These are phyloP conservation scores for Dinocampus coccinellae DNA, from an alignment of 2,888 invertebrate species.

Conservation along the genomic window DNA sequence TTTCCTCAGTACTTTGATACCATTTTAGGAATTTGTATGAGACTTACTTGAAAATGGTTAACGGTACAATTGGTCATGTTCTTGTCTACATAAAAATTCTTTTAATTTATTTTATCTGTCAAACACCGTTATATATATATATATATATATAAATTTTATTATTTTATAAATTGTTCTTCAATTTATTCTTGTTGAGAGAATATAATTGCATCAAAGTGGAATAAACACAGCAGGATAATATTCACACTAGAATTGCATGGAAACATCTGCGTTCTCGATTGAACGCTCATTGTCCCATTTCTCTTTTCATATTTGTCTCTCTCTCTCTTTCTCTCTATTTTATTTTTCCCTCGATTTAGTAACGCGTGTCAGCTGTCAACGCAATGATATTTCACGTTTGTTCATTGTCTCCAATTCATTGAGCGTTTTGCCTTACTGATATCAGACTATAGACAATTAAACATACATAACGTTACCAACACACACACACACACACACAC, in stretches of 20 bases:
- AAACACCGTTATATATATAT: neutral
- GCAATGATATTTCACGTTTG: slow-evolving; percentile 39
- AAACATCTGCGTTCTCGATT: slow-evolving; percentile 38
- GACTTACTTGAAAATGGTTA: slow-evolving; percentile 3
- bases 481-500: neutral
- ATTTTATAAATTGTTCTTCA: neutral
- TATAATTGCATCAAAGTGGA: slow-evolving; percentile 18
- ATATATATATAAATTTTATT: neutral
- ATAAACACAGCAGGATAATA: slow-evolving; percentile 12
- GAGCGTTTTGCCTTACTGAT: neutral
- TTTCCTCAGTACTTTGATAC: neutral
- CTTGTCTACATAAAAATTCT: neutral
- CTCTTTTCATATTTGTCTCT: neutral
- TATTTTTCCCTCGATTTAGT: slow-evolving; percentile 33
- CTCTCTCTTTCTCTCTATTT: slow-evolving; percentile 4
- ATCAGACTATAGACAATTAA: neutral
- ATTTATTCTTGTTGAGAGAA: slow-evolving; percentile 6
- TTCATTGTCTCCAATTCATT: slow-evolving; percentile 18
- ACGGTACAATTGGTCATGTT: neutral
- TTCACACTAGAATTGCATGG: slow-evolving; percentile 22
- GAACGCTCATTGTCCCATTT: slow-evolving; percentile 25
- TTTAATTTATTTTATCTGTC: neutral
- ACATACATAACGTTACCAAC: neutral
- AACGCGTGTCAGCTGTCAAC: slow-evolving; percentile 52
- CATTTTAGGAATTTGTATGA: neutral